phyloP scores from a whole-genome alignment of 2,888 invertebrate genomes.

The Biston betularia region DNA sequence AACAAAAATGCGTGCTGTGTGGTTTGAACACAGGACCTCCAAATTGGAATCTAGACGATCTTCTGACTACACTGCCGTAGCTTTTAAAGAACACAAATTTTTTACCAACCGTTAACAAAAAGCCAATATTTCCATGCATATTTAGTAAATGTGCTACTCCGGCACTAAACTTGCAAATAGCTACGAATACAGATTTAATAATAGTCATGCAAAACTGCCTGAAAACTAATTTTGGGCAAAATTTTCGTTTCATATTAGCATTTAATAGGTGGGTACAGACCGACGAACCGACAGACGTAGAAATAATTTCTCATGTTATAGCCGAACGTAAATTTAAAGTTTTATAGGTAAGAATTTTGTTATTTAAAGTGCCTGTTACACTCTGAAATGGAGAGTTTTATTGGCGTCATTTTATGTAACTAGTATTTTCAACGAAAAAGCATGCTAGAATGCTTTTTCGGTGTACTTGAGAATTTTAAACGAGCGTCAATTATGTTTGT shows the following conservation, averaged over 20 bases:
- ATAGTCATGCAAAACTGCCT: slow-evolving; percentile 28
- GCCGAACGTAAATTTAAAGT: slow-evolving; percentile 15
- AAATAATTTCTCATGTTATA: slow-evolving; percentile 41
- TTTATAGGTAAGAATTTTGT: slow-evolving; percentile 21
- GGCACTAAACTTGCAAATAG: slow-evolving; percentile 24
- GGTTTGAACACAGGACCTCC: too few species aligned
- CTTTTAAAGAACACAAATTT: neutral
- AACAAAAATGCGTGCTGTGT: too few species aligned
- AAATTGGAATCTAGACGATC: too few species aligned
- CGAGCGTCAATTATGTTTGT: neutral
- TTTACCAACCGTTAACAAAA: neutral
- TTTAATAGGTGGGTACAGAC: slow-evolving; percentile 45
- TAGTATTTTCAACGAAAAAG: slow-evolving; percentile 1
- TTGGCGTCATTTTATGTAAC: neutral
- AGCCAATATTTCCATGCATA: slow-evolving; percentile 30
- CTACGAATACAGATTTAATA: slow-evolving; percentile 3
- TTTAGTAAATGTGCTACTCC: slow-evolving; percentile 42
- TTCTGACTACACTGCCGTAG: too few species aligned
- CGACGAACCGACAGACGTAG: slow-evolving; percentile 41
- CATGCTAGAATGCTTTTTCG: neutral
- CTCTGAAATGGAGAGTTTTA: slow-evolving; percentile 9
- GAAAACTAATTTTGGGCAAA: slow-evolving; percentile 41
- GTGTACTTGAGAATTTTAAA: slow-evolving; percentile 3
- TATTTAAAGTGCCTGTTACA: slow-evolving; percentile 19
- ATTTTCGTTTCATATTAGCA: slow-evolving; percentile 43